A percentile compares a stretch with the other conserved stretches of the same genome.
phyloP scores from a whole-genome alignment of 2,888 invertebrate genomes.

The Lordiphosa andalusiaca region DNA sequence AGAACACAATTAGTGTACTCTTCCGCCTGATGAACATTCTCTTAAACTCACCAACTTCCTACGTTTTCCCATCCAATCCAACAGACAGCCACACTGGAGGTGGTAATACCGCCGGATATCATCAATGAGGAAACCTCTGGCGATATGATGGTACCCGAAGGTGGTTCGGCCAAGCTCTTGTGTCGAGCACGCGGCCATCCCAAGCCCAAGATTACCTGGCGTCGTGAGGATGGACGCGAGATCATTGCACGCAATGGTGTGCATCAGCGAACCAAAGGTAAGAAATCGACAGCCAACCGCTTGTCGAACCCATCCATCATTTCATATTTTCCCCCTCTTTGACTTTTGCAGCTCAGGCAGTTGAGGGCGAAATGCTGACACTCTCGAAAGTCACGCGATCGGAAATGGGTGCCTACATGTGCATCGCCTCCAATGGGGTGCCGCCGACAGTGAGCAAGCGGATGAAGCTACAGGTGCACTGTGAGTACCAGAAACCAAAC shows the following conservation, averaged over 20 bases:
- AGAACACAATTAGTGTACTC: no score
- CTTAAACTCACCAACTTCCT: background rate
- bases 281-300: constrained; percentile 40
- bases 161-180: constrained; percentile 91
- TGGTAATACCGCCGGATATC: constrained; percentile 95
- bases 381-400: constrained; percentile 92
- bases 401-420: constrained; percentile 93
- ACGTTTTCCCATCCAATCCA: background rate
- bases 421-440: constrained; percentile 93
- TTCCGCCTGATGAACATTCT: no score
- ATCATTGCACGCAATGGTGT: constrained; percentile 88
- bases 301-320: constrained; percentile 27
- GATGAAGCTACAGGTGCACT: constrained; percentile 94
- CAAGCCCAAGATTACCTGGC: constrained; percentile 91
- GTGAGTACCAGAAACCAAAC: constrained; percentile 83
- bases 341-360: constrained; percentile 82
- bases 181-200: constrained; percentile 93
- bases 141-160: constrained; percentile 97
- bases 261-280: constrained; percentile 88
- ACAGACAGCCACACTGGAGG: constrained; percentile 92
- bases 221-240: constrained; percentile 91
- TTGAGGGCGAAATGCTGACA: constrained; percentile 90
- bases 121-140: constrained; percentile 94
- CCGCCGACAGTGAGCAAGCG: constrained; percentile 94
- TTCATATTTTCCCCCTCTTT: background rate